Evolutionary conservation across 2,113 vertebrate species (phyloP), one percentile per base, ranked within the genome.

Genomic region (Oostethus manadensis): DNA sequence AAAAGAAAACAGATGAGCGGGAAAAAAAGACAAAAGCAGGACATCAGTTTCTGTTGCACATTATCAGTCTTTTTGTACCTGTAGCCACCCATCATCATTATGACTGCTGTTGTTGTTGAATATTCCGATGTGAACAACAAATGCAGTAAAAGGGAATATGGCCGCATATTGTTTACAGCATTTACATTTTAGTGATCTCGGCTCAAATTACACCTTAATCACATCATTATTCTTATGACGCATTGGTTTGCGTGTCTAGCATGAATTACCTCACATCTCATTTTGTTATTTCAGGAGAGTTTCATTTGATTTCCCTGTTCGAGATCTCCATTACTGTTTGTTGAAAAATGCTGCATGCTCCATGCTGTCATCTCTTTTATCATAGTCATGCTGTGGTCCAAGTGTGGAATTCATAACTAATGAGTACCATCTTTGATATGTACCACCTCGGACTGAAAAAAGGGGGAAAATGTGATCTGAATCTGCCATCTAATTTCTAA

Each of bases 101-200:
- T n/a, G 18, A 23, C 33, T 15, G 47, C 47, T 29, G 20, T 1
- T 21, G 29, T 8, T 35, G 56, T 51, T 63, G 23, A 73, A 58
- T 23, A 67, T 44, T 71, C 67, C n/a, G 50, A 68, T 56, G 50
- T 64, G 59, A 77, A 40, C 54, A 65, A 55, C 42, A 73, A 68
- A 70, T 14, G 20, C 38, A 45, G 33, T 69, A 35, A 11, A 58
- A 68, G 38, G 42, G 33, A 45, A 49, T 35, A 44, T 33, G 56
- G 68, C 43, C 50, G 44, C 58, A 63, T 43, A 43, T 69, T 62
- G 55, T 48, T 59, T 53, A 40, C 55, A 61, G 49, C 44, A 38
- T 18, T 21, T n/a, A n/a, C n/a, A n/a, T n/a, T 56, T 26, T 63
- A 22, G 35, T 57, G 66, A 62, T 58, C 48, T 40, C 43, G 51